A percentile compares a stretch with the other conserved stretches of the same genome.
phyloP scores from a whole-genome alignment of 92 coral and sea anemone species.

The Heteractis magnifica region DNA sequence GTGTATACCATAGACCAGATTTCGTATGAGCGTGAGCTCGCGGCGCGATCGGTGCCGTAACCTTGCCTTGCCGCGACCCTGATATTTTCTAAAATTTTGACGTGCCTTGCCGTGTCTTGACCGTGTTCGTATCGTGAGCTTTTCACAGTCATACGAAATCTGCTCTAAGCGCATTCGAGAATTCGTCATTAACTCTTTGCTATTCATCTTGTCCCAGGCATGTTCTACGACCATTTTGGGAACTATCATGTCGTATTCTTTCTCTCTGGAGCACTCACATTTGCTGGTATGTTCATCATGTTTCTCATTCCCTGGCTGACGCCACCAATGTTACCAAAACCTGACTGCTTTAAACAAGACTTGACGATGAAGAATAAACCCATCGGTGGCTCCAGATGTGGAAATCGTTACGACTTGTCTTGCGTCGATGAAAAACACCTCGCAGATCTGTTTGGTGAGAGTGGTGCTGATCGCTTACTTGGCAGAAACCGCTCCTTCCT shows the following conservation, averaged over 20 bases:
- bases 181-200: neutral
- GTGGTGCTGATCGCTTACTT: conserved; percentile 10
- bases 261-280: conserved; percentile 62
- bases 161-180: neutral
- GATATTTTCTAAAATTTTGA: too few species aligned
- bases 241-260: conserved; percentile 74
- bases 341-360: neutral
- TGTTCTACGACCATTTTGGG: conserved; percentile 68
- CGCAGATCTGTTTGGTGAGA: conserved; percentile 23
- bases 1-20: too few species aligned
- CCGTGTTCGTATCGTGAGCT: too few species aligned
- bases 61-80: too few species aligned
- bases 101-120: too few species aligned
- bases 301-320: conserved; percentile 67
- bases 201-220: conserved; percentile 42
- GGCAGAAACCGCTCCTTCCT: conserved; percentile 14
- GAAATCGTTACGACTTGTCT: conserved; percentile 15
- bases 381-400: neutral
- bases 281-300: conserved; percentile 65
- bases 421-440: conserved; percentile 33
- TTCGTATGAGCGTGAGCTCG: too few species aligned
- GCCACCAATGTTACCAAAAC: neutral
- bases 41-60: too few species aligned
- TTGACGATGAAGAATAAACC: conserved; percentile 7
- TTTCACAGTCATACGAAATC: too few species aligned